Percentiles rank a stretch among this genome's conserved stretches.
Conservation (phyloP, 2,797 vertebrate species). For the Nothura maculosa region DNA sequence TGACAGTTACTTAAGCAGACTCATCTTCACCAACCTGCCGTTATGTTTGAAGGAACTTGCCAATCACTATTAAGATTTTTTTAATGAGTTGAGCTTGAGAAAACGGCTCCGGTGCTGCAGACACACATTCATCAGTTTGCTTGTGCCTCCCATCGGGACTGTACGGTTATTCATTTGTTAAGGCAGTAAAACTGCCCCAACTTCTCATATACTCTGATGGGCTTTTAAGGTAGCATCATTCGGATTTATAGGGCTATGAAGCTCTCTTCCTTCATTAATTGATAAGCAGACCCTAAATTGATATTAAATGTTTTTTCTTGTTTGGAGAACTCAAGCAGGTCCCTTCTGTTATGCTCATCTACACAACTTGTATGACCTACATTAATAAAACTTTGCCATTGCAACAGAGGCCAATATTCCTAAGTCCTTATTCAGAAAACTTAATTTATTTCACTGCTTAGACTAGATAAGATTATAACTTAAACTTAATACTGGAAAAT, state of each 20-base stretch:
- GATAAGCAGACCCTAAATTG: conserved; percentile 44
- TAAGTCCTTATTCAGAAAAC: background rate
- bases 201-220: conserved; percentile 34
- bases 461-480: background rate
- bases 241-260: conserved; percentile 63
- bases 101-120: conserved; percentile 1
- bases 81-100: conserved; percentile 58
- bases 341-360: background rate
- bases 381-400: background rate
- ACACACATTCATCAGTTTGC: conserved; percentile 29
- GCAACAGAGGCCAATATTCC: background rate
- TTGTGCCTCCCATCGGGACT: background rate
- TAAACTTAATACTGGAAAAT: background rate
- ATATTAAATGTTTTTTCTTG: conserved; percentile 4
- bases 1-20: conserved; percentile 32
- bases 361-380: background rate
- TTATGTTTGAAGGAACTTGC: conserved; percentile 39
- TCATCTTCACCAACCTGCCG: conserved; percentile 19
- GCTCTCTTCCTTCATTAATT: conserved; percentile 34
- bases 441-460: background rate
- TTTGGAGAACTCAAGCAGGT: conserved; percentile 18
- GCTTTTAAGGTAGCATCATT: conserved; percentile 45
- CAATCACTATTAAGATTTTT: conserved; percentile 51
- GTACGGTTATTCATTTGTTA: conserved; percentile 49
- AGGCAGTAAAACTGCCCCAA: conserved; percentile 41